Conservation (phyloP, 2,888 invertebrate genomes). For the Syrphus vitripennis region DNA sequence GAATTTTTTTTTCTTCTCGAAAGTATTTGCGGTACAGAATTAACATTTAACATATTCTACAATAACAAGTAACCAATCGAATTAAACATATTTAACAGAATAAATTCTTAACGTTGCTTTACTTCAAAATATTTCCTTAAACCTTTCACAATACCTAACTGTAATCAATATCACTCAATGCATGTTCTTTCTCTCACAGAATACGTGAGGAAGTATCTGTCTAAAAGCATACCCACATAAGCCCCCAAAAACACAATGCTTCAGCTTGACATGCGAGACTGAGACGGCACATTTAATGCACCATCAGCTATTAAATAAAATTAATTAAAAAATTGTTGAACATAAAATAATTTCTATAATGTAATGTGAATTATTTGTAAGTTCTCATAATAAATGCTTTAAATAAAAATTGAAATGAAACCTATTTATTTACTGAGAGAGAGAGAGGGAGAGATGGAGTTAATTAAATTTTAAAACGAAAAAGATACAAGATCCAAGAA, state of each 20-base stretch:
- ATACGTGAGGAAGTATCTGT: conserved; percentile 64
- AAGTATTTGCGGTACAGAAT: too few relatives aligned
- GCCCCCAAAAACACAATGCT: not conserved
- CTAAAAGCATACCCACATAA: conserved; percentile 53
- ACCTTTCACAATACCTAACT: not conserved
- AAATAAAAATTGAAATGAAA: not conserved
- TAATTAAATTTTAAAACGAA: too few relatives aligned
- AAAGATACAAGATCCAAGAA: too few relatives aligned
- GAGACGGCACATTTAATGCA: conserved; percentile 47
- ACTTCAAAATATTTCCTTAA: not conserved
- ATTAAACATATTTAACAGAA: too few relatives aligned
- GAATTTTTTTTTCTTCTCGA: too few relatives aligned
- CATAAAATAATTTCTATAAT: conserved; percentile 9
- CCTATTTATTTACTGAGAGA: too few relatives aligned
- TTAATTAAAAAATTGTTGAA: not conserved
- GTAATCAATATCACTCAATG: not conserved
- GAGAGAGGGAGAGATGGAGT: too few relatives aligned
- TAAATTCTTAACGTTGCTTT: too few relatives aligned
- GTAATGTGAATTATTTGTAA: not conserved
- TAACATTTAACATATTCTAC: too few relatives aligned
- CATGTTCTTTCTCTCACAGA: conserved; percentile 65
- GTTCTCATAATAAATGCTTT: not conserved
- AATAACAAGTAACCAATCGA: too few relatives aligned
- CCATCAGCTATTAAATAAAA: conserved; percentile 45
- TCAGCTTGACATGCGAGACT: not conserved